Conservation (phyloP, 2,113 vertebrate genomes). For the Steatornis caripensis region DNA sequence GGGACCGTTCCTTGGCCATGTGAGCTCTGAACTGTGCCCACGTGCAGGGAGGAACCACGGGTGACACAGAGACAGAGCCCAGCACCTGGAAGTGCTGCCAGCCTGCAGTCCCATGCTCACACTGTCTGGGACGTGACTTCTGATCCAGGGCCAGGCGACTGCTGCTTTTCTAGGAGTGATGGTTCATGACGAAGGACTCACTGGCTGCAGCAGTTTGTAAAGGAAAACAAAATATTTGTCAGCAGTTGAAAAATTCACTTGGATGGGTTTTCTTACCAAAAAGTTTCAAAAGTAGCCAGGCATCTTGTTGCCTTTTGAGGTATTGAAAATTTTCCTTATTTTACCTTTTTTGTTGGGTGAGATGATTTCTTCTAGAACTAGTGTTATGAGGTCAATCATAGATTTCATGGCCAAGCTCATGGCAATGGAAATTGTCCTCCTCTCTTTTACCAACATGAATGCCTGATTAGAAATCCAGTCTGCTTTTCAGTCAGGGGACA, state of each 20-base stretch:
- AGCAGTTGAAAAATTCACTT: neutral
- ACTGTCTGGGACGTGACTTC: accelerated
- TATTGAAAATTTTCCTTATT: neutral
- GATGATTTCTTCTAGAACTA: neutral
- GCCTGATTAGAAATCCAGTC: neutral
- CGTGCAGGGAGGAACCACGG: accelerated
- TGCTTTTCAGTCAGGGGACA: neutral
- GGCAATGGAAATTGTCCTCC: neutral
- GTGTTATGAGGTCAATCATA: neutral
- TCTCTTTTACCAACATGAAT: neutral
- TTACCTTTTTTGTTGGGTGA: neutral
- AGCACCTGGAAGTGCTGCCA: neutral
- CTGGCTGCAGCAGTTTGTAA: neutral
- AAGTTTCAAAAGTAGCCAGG: neutral
- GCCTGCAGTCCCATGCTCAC: neutral
- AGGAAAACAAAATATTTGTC: neutral
- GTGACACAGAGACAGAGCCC: neutral
- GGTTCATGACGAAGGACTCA: neutral
- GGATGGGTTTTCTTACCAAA: neutral
- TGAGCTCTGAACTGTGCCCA: neutral
- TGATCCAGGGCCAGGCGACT: neutral
- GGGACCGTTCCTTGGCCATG: neutral
- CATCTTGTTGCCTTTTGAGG: neutral
- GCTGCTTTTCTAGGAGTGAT: neutral
- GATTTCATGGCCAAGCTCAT: neutral